These are phyloP conservation scores for Penaeus indicus DNA, from an alignment of 1,140 invertebrate genomes.

Conservation along the genomic window DNA sequence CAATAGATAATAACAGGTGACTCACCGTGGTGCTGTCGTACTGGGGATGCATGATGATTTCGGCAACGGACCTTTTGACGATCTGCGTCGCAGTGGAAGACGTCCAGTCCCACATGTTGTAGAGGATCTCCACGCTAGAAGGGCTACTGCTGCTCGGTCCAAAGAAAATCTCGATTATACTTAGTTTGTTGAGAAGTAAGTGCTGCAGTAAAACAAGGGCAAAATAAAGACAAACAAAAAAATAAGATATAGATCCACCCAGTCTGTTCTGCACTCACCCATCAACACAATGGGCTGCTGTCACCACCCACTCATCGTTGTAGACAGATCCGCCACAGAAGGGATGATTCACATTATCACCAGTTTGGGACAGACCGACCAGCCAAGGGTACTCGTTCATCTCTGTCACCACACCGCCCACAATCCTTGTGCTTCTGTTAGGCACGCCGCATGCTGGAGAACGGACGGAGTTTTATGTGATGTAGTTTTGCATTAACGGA, in stretches of 20 bases:
- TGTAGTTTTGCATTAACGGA: too few relatives aligned
- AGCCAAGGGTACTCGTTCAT: conserved; percentile 82
- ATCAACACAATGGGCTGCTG: conserved; percentile 84
- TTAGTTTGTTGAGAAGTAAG: background rate
- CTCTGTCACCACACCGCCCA: conserved; percentile 8
- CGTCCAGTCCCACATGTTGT: too few relatives aligned
- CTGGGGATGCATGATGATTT: too few relatives aligned
- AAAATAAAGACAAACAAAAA: background rate
- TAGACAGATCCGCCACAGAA: conserved; percentile 83
- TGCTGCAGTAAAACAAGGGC: background rate
- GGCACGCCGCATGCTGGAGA: conserved; percentile 17
- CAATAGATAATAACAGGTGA: too few relatives aligned
- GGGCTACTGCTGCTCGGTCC: background rate
- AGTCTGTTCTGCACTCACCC: conserved; percentile 73
- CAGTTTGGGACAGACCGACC: conserved; percentile 83
- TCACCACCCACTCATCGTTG: conserved; percentile 79
- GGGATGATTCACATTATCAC: conserved; percentile 75
- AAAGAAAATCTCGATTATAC: background rate
- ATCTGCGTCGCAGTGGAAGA: too few relatives aligned
- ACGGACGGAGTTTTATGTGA: too few relatives aligned
- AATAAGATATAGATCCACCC: background rate
- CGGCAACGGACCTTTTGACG: too few relatives aligned
- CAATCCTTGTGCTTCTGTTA: conserved; percentile 23
- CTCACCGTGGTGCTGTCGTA: too few relatives aligned
- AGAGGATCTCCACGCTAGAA: too few relatives aligned